A percentile compares a stretch with the other conserved stretches of the same genome.
Evolutionary conservation across 2,797 vertebrate species (phyloP).

Genomic region (Cephalopachus bancanus): DNA sequence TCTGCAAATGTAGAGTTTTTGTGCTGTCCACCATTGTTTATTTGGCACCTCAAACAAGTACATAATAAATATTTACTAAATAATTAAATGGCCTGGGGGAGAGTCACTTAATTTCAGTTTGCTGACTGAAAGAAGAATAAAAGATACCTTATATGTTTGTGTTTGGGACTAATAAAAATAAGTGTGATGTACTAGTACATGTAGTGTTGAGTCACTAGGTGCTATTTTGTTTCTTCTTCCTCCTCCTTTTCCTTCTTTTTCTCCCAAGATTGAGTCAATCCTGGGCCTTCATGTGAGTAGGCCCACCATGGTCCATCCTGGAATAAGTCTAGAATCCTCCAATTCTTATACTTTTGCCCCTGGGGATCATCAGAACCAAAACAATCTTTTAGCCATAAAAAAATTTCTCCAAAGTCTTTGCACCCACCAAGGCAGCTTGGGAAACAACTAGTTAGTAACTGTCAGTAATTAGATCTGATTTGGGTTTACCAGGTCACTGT

Average conservation of each 20-base stretch:
- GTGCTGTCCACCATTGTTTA: background rate
- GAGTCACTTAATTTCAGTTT: background rate
- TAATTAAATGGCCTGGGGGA: background rate
- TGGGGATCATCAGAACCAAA: background rate
- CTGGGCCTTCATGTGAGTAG: background rate
- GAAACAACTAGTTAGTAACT: background rate
- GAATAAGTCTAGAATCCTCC: background rate
- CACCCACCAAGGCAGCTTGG: background rate
- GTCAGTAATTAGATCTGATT: background rate
- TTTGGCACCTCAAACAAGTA: background rate
- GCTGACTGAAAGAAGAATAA: background rate
- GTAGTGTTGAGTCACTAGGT: background rate
- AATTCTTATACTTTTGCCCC: background rate
- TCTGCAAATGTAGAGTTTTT: background rate
- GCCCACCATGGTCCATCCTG: background rate
- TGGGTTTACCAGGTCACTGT: background rate
- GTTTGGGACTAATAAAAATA: background rate
- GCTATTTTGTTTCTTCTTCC: background rate
- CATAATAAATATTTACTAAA: background rate
- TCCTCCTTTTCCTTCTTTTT: background rate
- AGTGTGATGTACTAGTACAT: background rate
- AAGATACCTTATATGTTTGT: background rate
- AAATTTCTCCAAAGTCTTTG: background rate
- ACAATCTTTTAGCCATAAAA: background rate
- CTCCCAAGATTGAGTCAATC: background rate